Evolutionary conservation across 2,113 vertebrate species (phyloP).

Genomic region (Gobiocypris rarus): DNA sequence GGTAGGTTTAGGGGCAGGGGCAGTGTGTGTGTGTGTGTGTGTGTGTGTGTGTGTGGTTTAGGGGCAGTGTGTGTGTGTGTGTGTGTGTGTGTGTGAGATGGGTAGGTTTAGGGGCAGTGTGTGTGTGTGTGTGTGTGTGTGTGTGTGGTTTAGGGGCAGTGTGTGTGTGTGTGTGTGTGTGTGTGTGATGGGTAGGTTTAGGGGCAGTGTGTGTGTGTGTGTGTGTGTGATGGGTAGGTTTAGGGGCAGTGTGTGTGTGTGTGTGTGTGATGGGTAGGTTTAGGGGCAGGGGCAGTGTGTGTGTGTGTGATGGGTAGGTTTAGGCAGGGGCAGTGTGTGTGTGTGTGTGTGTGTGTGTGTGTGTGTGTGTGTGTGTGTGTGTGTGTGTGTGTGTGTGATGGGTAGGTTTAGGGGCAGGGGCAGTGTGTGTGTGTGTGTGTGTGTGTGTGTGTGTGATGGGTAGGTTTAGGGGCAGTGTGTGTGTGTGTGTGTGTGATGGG

Average conservation of each 20-base stretch:
- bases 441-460: neutral
- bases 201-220: neutral
- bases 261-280: too few species aligned
- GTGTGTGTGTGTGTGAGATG: neutral
- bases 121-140: neutral
- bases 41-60: neutral
- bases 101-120: too few species aligned
- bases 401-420: too few species aligned
- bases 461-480: too few species aligned
- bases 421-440: neutral
- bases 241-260: neutral
- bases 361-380: neutral
- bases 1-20: too few species aligned
- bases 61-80: neutral
- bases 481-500: too few species aligned
- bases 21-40: neutral
- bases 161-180: neutral
- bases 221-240: too few species aligned
- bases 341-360: neutral
- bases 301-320: too few species aligned
- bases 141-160: too few species aligned
- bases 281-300: too few species aligned
- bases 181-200: too few species aligned
- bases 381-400: neutral
- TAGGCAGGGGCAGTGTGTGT: too few species aligned